Conservation (phyloP, 2,888 invertebrate species). For the Eledona agricola region DNA sequence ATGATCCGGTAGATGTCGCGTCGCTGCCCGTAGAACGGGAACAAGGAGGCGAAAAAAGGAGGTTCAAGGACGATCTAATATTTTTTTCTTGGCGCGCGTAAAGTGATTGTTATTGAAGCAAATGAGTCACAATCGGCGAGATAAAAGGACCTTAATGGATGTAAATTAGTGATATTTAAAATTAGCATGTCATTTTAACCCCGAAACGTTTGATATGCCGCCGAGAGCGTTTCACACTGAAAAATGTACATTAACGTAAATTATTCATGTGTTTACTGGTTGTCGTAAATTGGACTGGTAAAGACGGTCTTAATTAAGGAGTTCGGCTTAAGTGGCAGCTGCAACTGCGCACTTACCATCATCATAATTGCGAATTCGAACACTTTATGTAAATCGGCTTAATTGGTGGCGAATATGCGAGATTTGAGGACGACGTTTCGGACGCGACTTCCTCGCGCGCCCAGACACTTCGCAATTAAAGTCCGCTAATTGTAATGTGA, state of each 20-base stretch:
- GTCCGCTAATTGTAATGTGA: slow-evolving; percentile 57
- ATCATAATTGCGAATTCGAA: slow-evolving; percentile 53
- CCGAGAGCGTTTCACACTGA: slow-evolving; percentile 44
- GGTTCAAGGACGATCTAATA: slow-evolving; percentile 33
- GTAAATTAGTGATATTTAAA: slow-evolving; percentile 59
- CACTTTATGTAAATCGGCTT: slow-evolving; percentile 55
- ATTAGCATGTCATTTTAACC: slow-evolving; percentile 61
- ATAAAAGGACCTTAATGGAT: slow-evolving; percentile 60
- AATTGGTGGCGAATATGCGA: slow-evolving; percentile 51
- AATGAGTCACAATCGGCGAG: slow-evolving; percentile 49
- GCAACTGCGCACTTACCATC: slow-evolving; percentile 52
- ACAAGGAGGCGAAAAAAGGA: slow-evolving; percentile 16
- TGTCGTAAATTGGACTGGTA: slow-evolving; percentile 47
- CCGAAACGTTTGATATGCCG: slow-evolving; percentile 49
- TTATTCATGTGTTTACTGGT: slow-evolving; percentile 50
- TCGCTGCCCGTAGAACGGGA: slow-evolving; percentile 16
- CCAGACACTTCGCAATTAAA: slow-evolving; percentile 45
- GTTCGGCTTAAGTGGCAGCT: slow-evolving; percentile 50
- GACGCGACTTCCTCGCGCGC: slow-evolving; percentile 7
- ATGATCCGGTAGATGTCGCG: slow-evolving; percentile 38
- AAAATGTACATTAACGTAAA: slow-evolving; percentile 47
- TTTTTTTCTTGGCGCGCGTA: slow-evolving; percentile 12
- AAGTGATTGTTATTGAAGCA: slow-evolving; percentile 40
- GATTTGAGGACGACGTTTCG: too few relatives aligned
- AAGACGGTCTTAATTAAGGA: slow-evolving; percentile 47